Base-by-base conservation (phyloP, 2,113 vertebrate species). In the Rana temporaria region DNA sequence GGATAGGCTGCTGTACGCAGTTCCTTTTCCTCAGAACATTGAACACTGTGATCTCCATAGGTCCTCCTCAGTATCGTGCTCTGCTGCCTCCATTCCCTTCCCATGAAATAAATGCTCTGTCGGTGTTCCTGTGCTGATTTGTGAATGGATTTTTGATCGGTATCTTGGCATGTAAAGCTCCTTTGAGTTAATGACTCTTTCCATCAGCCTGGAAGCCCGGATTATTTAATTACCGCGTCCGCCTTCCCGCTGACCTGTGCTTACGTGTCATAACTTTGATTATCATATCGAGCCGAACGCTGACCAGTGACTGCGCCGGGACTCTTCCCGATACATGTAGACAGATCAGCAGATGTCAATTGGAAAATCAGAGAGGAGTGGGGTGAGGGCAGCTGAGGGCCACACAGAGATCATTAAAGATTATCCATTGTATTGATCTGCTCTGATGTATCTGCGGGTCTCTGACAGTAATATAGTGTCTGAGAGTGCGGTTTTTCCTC, bases 381-480 rank as follows among this genome's bases (percentile, higher is more conserved):
- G 70, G 55, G 16, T n/a, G 18, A 70, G 53, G 55, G 56, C 78
- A 59, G 22, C 53, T 5, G 20, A 48, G 66, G 78, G 56, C 14
- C 78, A 17, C 55, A 20, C 55, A 32, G 20, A 57, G 67, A 70
- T 80, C 56, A 62, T 59, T 70, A 59, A 62, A 52, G 20, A 62
- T 26, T 42, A 80, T 80, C 55, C 20, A 60, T 70, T 80, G 64
- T 80, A 80, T 80, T 80, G 78, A 80, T 80, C 66, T 26, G 12
- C 52, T 2, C 20, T 26, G 30, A 38, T 69, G 70, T 59, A 73
- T 73, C 55, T 57, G 16, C n/a, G 70, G 57, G 18, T 56, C 32
- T 17, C 26, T 57, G 22, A 73, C 12, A 4, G 53, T 26, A 73
- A 73, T 32, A 9, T 34, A 20, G 70, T 57, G 70, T 26, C 53